A percentile compares a stretch with the other conserved stretches of the same genome.
phyloP scores from a whole-genome alignment of 2,113 vertebrate genomes.

The human (Homo sapiens) region GRCh38 chr3:14434501-14435000 shows the following conservation, averaged over 20 bases:
- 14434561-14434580: not conserved
- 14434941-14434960: not conserved
- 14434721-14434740: not conserved
- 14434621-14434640: not conserved
- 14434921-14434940: not conserved
- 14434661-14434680: not conserved
- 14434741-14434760: fast-evolving
- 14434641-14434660: not conserved
- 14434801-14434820: not conserved
- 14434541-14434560: not conserved
- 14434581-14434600: not conserved
- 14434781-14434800: not conserved
- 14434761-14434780: too few species aligned
- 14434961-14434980: not conserved
- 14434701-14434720: not conserved
- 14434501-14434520: not conserved
- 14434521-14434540: not conserved
- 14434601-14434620: not conserved
- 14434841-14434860: not conserved
- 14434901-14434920: not conserved
- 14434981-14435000: not conserved
- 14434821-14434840: not conserved
- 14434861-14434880: not conserved
- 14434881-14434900: not conserved
- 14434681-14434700: not conserved